Evolutionary conservation across 2,797 vertebrate species (phyloP), one percentile per base, ranked within the genome.

Genomic region (Gymnodraco acuticeps): DNA sequence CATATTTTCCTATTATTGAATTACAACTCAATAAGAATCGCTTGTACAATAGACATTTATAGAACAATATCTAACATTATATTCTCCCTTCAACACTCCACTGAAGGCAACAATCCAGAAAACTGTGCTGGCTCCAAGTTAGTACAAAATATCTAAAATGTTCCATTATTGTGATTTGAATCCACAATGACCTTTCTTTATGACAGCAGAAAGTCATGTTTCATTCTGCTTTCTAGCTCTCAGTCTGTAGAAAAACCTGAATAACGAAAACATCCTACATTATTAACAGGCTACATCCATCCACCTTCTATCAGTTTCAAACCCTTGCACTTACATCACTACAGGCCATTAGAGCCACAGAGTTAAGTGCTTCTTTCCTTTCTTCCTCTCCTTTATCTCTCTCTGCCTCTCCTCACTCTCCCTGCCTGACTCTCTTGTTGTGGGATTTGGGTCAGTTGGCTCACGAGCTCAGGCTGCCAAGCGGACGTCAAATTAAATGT

Each of bases 381-480:
- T 59, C 86, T 60, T 76, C 65, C 15, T 82, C 55, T 70, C 48
- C n/a, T 58, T 55, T 64, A 42, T 67, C 67, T 87, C 78, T 70
- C 78, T 66, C n/a, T 19, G 50, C 47, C 63, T 54, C 38, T 67
- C 55, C 62, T 82, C 73, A 10, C 70, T 73, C 66, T 70, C 73
- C 64, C 73, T 61, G 54, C 63, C 87, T 69, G 65, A 75, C 55
- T 92, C 89, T 90, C 91, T 87, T 81, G 83, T 88, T 86, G 84
- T 73, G 80, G 86, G 87, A 93, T 93, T 92, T 88, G 85, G 90
- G 93, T 93, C 92, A 92, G 83, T 65, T 83, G 78, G 85, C 85
- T 88, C 81, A 75, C 51, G 15, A 86, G 80, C 80, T 77, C 60
- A 65, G 64, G 76, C 91, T 86, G 86, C 78, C 64, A 50, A 83